Conservation (phyloP, 2,113 vertebrate species). For the Neomonachus schauinslandi region DNA sequence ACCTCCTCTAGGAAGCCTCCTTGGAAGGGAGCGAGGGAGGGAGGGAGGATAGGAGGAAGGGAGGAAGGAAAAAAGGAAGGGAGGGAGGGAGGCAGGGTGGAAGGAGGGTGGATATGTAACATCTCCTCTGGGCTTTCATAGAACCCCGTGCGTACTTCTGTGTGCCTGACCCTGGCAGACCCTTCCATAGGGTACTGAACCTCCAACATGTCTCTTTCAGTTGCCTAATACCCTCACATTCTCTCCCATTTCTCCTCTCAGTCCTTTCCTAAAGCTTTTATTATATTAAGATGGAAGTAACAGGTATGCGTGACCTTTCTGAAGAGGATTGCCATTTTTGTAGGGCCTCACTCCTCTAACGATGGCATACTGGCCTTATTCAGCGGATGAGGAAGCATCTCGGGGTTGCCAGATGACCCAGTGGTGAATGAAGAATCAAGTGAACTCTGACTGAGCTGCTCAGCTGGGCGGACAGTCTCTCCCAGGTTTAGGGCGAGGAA, state of each 20-base stretch:
- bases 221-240: neutral
- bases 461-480: neutral
- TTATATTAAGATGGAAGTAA: neutral
- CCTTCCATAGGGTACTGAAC: neutral
- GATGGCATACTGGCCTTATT: neutral
- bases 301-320: neutral
- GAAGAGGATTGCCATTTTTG: neutral
- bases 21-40: neutral
- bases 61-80: neutral
- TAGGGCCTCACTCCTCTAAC: neutral
- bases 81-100: neutral
- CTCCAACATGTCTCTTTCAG: neutral
- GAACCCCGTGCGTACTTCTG: neutral
- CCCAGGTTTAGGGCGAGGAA: neutral
- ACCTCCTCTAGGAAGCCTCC: neutral
- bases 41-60: neutral
- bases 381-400: neutral
- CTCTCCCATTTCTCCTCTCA: neutral
- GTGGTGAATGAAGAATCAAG: neutral
- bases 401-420: neutral
- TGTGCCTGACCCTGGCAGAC: neutral
- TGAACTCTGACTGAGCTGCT: neutral
- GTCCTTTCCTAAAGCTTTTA: neutral
- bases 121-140: neutral
- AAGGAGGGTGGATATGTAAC: accelerated